Percentiles rank a stretch among this genome's conserved stretches.
Conservation (phyloP, 2,797 vertebrate species). For the Hephaestus fuliginosus region DNA sequence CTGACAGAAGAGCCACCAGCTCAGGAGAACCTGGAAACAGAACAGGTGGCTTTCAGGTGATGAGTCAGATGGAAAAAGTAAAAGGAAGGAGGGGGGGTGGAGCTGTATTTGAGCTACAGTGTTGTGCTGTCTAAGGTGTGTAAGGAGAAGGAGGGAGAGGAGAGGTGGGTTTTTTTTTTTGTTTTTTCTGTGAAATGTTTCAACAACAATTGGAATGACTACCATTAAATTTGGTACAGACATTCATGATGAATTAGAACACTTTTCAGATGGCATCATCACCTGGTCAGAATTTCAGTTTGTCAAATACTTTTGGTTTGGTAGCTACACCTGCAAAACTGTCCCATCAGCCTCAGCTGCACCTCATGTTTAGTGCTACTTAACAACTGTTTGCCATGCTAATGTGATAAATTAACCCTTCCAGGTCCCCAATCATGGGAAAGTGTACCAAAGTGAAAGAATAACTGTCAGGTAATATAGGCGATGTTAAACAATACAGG, state of each 20-base stretch:
- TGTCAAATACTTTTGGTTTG: too few species aligned
- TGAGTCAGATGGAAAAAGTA: constrained; percentile 21
- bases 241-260: background rate
- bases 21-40: constrained; percentile 13
- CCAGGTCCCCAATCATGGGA: too few species aligned
- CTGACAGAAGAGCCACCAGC: constrained; percentile 22
- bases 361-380: background rate
- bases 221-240: background rate
- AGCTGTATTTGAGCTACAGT: background rate
- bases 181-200: background rate
- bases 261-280: too few species aligned
- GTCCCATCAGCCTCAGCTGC: background rate
- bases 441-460: too few species aligned
- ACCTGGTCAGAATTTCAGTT: background rate
- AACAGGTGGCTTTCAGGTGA: constrained; percentile 49
- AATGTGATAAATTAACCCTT: background rate
- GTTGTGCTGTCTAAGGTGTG: background rate
- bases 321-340: too few species aligned
- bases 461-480: too few species aligned
- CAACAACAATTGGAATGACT: background rate
- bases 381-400: too few species aligned
- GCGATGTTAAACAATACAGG: too few species aligned
- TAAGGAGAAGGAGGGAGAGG: background rate
- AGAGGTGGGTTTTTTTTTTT: background rate
- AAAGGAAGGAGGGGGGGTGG: background rate